Evolutionary conservation across 2,113 vertebrate genomes (phyloP).

Genomic region (Aegotheles bennettii): DNA sequence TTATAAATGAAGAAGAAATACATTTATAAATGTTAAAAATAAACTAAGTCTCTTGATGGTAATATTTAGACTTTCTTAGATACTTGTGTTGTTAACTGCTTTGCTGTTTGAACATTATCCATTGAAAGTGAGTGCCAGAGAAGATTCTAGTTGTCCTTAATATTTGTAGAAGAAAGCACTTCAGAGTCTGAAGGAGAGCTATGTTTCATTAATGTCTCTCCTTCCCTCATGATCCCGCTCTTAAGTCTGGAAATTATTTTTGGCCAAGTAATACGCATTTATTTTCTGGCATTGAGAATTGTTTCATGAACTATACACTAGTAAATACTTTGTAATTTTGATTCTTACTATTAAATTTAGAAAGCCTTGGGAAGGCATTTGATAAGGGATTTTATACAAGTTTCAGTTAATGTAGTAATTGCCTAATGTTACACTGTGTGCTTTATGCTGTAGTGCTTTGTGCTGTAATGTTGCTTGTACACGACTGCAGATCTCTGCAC

Average conservation of each 20-base stretch:
- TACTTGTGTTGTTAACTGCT: not conserved
- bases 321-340: not conserved
- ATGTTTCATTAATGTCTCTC: not conserved
- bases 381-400: not conserved
- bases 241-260: not conserved
- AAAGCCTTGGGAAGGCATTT: not conserved
- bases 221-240: accelerated
- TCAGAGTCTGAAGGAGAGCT: not conserved
- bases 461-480: not conserved
- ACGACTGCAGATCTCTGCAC: not conserved
- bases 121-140: not conserved
- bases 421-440: not conserved
- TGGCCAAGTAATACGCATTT: not conserved
- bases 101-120: not conserved
- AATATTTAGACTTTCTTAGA: not conserved
- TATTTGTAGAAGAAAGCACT: not conserved
- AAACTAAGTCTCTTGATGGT: not conserved
- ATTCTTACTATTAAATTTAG: not conserved
- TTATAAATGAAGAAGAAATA: not conserved
- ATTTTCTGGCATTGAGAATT: not conserved
- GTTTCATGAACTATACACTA: accelerated
- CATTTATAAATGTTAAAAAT: not conserved
- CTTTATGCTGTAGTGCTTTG: not conserved
- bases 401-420: not conserved
- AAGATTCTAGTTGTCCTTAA: not conserved